Evolutionary conservation across 2,888 invertebrate genomes (phyloP).

Genomic region (Philereme transversata): DNA sequence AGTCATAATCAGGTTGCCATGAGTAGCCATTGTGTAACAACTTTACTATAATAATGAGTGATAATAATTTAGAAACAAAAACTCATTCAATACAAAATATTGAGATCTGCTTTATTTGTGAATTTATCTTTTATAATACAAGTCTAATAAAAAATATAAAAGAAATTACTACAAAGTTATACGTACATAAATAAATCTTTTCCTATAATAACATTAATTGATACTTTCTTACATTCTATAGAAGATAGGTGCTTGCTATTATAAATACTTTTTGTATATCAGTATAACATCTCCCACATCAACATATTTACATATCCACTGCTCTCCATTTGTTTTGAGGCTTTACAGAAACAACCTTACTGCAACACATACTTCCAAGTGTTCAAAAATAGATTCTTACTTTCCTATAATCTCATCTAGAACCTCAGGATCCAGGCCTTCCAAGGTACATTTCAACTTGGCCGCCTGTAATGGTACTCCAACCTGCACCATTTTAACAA

Average conservation of each 20-base stretch:
- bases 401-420: slow-evolving; percentile 34
- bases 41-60: too few species aligned
- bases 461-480: slow-evolving; percentile 94
- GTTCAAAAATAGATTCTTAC: neutral
- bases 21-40: too few species aligned
- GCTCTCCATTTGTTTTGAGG: too few species aligned
- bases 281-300: neutral
- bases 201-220: neutral
- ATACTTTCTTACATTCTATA: neutral
- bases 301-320: neutral
- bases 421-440: slow-evolving; percentile 91
- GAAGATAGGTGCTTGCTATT: neutral
- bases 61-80: too few species aligned
- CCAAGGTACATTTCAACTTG: slow-evolving; percentile 85
- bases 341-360: too few species aligned
- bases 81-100: neutral
- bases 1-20: too few species aligned
- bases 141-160: neutral
- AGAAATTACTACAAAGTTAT: too few species aligned
- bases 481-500: slow-evolving; percentile 94
- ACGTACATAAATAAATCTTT: too few species aligned
- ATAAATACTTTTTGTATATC: too few species aligned
- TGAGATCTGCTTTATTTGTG: slow-evolving; percentile 12
- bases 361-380: too few species aligned
- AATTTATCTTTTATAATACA: neutral